Evolutionary conservation across 2,888 invertebrate genomes (phyloP).

Genomic region (Tetropium fuscum): DNA sequence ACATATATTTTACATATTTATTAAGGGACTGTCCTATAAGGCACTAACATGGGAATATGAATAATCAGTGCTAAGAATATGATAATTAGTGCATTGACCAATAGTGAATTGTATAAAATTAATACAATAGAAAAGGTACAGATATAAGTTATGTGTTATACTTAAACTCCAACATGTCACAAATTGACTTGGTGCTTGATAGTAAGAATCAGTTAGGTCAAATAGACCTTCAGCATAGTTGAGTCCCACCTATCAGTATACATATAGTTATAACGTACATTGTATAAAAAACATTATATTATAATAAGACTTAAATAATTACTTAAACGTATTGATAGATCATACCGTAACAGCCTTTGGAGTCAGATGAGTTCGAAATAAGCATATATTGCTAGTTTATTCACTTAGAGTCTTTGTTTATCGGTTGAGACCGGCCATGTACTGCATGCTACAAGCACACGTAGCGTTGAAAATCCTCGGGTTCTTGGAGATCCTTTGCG

Average conservation of each 20-base stretch:
- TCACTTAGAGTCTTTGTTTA: constrained; percentile 42
- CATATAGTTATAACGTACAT: constrained; percentile 30
- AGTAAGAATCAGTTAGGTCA: constrained; percentile 9
- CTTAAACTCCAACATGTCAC: constrained; percentile 6
- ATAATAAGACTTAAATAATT: constrained; percentile 29
- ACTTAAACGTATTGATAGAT: constrained; percentile 30
- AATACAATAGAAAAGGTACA: constrained; percentile 29
- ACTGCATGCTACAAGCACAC: constrained; percentile 61
- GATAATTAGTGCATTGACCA: constrained; percentile 41
- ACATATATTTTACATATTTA: constrained; percentile 20
- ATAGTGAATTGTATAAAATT: constrained; percentile 33
- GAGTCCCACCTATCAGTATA: constrained; percentile 44
- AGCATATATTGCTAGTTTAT: constrained; percentile 39
- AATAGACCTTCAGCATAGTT: constrained; percentile 28
- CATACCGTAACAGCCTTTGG: constrained; percentile 41
- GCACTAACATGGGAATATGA: constrained; percentile 49
- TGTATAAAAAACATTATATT: constrained; percentile 33
- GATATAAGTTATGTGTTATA: constrained; percentile 15
- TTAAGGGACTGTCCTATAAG: constrained; percentile 51
- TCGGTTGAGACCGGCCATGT: constrained; percentile 59
- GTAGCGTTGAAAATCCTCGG: constrained; percentile 46
- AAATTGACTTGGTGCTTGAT: constrained; percentile 37
- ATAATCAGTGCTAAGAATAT: no score
- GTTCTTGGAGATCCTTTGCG: constrained; percentile 80
- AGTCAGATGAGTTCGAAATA: constrained; percentile 32